These are phyloP conservation scores for Muntiacus muntjak DNA, from an alignment of 2,113 vertebrate species.

Conservation along the genomic window DNA sequence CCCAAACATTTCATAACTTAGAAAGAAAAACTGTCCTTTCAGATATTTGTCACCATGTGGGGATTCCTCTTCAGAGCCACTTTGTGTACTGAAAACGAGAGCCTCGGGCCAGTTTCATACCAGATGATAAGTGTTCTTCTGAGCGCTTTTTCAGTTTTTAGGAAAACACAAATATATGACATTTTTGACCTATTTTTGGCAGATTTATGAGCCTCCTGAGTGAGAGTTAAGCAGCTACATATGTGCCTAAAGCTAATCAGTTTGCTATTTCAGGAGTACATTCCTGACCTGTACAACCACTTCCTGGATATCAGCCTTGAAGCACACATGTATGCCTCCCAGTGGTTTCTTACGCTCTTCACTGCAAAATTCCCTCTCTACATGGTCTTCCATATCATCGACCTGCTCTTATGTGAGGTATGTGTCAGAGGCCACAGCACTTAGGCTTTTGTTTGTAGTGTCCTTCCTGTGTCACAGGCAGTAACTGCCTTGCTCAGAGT, in stretches of 20 bases:
- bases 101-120: background rate
- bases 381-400: constrained; percentile 99
- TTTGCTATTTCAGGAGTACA: constrained; percentile 88
- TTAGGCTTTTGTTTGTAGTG: background rate
- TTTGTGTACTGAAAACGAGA: constrained; percentile 16
- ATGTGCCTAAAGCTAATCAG: constrained; percentile 42
- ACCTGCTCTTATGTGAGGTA: constrained; percentile 97
- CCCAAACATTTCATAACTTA: background rate
- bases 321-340: constrained; percentile 99
- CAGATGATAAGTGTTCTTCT: constrained; percentile 30
- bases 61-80: constrained; percentile 9
- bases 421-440: constrained; percentile 33
- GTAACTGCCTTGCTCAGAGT: background rate
- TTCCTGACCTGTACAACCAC: constrained; percentile 96
- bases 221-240: background rate
- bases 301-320: constrained; percentile 97
- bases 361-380: constrained; percentile 99
- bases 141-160: background rate
- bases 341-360: constrained; percentile 99
- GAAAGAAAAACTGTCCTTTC: constrained; percentile 21
- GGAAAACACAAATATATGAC: constrained; percentile 29
- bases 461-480: background rate
- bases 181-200: background rate
- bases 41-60: constrained; percentile 35
- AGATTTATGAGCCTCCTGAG: constrained; percentile 34